phyloP scores from a whole-genome alignment of 2,113 vertebrate species.

The Ceyx melanurus region DNA sequence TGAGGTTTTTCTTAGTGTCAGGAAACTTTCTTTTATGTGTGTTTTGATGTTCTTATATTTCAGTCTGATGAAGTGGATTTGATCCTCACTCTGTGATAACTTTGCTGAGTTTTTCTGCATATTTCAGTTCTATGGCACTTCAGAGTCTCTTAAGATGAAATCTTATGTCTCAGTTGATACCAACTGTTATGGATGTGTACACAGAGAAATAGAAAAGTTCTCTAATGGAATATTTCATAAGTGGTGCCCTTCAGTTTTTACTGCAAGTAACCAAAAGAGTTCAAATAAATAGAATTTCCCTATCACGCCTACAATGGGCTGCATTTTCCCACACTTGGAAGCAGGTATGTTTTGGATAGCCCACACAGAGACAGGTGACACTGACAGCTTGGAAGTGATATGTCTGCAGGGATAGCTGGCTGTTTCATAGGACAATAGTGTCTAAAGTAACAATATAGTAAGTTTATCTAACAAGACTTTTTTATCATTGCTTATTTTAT shows the following conservation, averaged over 20 bases:
- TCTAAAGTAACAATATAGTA: neutral
- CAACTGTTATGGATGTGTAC: neutral
- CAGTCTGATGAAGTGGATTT: neutral
- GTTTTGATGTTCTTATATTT: neutral
- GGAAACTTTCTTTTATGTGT: neutral
- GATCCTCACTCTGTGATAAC: neutral
- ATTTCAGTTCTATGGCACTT: neutral
- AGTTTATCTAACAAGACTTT: neutral
- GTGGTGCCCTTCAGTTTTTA: neutral
- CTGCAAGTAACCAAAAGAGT: neutral
- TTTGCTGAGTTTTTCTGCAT: neutral
- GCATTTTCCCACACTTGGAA: neutral
- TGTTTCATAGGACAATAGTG: neutral
- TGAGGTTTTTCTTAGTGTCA: neutral
- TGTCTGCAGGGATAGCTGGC: neutral
- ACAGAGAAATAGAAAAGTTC: slow-evolving; percentile 6
- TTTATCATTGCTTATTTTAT: neutral
- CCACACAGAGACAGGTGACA: neutral
- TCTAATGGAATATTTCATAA: neutral
- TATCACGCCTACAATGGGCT: neutral
- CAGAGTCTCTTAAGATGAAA: neutral
- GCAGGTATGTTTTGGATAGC: neutral
- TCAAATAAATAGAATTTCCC: neutral
- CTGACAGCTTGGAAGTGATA: neutral
- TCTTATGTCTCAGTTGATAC: neutral